These are phyloP conservation scores for Perca fluviatilis DNA, from an alignment of 2,113 vertebrate genomes.

Conservation along the genomic window DNA sequence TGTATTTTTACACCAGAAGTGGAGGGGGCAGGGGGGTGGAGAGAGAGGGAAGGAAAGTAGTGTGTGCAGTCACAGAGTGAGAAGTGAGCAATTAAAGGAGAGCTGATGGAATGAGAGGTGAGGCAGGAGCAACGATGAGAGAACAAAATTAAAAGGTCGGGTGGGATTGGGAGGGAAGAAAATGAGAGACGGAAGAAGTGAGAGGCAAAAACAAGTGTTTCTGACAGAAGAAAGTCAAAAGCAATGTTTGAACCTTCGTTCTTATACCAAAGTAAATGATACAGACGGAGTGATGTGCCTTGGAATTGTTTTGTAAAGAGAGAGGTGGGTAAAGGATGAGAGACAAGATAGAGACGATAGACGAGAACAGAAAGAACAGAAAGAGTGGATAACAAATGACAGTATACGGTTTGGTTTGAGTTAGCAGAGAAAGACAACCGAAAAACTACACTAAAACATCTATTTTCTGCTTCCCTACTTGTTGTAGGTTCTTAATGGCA, in stretches of 20 bases:
- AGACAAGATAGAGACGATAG: background rate
- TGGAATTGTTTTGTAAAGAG: background rate
- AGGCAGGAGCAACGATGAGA: background rate
- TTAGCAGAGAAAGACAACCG: background rate
- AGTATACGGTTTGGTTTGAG: background rate
- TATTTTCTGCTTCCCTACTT: background rate
- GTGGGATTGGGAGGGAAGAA: slow-evolving; percentile 10
- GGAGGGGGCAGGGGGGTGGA: too few species aligned
- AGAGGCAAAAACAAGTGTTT: slow-evolving; percentile 41
- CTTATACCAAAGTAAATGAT: slow-evolving; percentile 9
- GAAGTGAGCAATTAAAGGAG: slow-evolving; percentile 47
- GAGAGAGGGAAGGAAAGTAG: background rate
- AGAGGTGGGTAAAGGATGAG: background rate
- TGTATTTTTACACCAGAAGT: slow-evolving; percentile 50
- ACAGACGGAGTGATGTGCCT: background rate
- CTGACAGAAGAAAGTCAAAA: slow-evolving; percentile 39
- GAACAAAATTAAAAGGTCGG: slow-evolving; percentile 13
- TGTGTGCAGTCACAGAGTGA: slow-evolving; percentile 9
- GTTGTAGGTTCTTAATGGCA: background rate
- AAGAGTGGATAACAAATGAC: slow-evolving; percentile 1
- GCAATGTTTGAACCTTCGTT: slow-evolving; percentile 5
- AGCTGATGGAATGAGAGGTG: slow-evolving; percentile 37
- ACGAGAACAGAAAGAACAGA: background rate
- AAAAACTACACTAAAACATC: background rate
- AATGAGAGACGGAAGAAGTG: background rate